Evolutionary conservation across 2,888 invertebrate genomes (phyloP).

Genomic region (Pollenia amentaria): DNA sequence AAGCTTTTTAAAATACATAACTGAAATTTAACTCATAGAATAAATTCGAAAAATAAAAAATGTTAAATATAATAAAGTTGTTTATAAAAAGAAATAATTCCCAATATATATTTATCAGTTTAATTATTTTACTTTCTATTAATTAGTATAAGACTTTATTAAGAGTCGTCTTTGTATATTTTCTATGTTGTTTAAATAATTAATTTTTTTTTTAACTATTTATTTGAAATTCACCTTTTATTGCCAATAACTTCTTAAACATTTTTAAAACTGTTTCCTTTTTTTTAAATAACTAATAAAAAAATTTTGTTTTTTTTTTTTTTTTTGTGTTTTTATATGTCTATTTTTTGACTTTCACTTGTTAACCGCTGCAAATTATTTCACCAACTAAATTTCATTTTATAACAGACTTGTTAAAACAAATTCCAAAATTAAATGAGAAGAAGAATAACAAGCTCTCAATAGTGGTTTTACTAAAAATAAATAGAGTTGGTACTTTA

Average conservation of each 20-base stretch:
- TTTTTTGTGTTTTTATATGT: slow-evolving; percentile 2
- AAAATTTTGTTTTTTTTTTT: too few relatives aligned
- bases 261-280: slow-evolving; percentile 1
- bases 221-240: slow-evolving; percentile 26
- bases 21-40: too few relatives aligned
- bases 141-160: too few relatives aligned
- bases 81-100: too few relatives aligned
- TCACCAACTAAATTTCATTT: slow-evolving; percentile 33
- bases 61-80: too few relatives aligned
- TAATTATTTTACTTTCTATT: too few relatives aligned
- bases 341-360: slow-evolving; percentile 55
- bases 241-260: not conserved
- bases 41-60: too few relatives aligned
- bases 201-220: not conserved
- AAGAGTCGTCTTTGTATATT: too few relatives aligned
- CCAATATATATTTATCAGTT: too few relatives aligned
- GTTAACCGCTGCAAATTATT: slow-evolving; percentile 31
- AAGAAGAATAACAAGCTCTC: too few relatives aligned
- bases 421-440: not conserved
- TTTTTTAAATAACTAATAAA: not conserved
- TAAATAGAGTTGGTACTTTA: not conserved
- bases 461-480: not conserved
- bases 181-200: not conserved
- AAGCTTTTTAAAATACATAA: too few relatives aligned
- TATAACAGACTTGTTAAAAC: slow-evolving; percentile 21